Evolutionary conservation across 2,797 vertebrate species (phyloP), one percentile per base, ranked within the genome.

Genomic region (Platyrinchus mystaceus): DNA sequence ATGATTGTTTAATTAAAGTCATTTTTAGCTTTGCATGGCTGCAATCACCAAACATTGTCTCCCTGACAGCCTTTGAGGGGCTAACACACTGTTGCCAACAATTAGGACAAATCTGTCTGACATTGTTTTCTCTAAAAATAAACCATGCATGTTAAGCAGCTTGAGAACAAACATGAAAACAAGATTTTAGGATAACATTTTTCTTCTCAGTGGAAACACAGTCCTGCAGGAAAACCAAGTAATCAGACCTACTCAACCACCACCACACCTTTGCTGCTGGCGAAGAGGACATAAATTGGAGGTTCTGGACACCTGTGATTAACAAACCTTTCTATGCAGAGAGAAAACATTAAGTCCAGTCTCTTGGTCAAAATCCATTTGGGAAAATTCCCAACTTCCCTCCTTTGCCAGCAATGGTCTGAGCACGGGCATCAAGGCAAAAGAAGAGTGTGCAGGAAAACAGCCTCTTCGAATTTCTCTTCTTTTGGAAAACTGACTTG

Each of bases 91-190:
- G 88, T 89, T 95, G 96, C 95, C 95, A 96, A 96, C 96, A 96
- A 97, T 97, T 97, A 97, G 96, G 73, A 96, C 94, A 96, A 95
- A 97, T 95, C 93, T 96, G 94, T 92, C 96, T 97, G 95, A 95
- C 94, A 94, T 91, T 94, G 94, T 97, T 96, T 96, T 92, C 91
- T 95, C 96, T 92, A 96, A 97, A 97, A 97, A 97, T 96, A 97
- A 97, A 95, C 93, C 75, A 39, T 91, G 95, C 92, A 97, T 95
- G 95, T 89, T 95, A 96, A 97, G 84, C 67, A 97, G 93, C 89
- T 94, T 50, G 84, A 79, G 93, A 96, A 92, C 89, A 94, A 97
- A 95, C 94, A 94, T 8, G n/a, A 88, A 95, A 95, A 84, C 62
- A 87, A 87, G 87, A 89, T 87, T 95, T 94, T 79, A 85, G 76